These are phyloP conservation scores for Sinosuthora webbiana DNA, from an alignment of 2,113 vertebrate species.

Conservation along the genomic window DNA sequence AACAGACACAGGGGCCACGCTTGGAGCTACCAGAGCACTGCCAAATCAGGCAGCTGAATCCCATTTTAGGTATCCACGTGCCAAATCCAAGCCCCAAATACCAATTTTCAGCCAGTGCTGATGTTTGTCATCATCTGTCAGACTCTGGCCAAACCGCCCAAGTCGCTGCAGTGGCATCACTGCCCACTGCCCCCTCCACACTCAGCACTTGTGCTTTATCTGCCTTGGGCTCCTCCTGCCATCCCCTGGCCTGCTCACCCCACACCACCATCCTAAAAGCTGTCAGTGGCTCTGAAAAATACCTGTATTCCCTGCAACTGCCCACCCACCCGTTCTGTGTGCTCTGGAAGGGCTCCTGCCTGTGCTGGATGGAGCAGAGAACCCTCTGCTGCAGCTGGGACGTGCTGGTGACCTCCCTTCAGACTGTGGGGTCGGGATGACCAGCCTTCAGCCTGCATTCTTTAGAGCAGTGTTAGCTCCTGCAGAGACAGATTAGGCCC, in stretches of 20 bases:
- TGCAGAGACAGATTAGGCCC: neutral
- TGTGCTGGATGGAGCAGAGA: accelerated
- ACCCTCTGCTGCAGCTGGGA: accelerated
- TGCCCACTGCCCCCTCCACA: neutral
- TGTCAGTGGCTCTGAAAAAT: neutral
- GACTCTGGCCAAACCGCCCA: accelerated
- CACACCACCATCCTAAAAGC: neutral
- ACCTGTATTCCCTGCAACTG: accelerated
- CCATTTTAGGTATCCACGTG: neutral
- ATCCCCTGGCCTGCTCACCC: neutral
- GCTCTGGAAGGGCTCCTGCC: neutral
- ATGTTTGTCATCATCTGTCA: neutral
- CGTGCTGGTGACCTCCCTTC: neutral
- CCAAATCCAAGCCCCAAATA: neutral
- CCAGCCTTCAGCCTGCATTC: neutral
- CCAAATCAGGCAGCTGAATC: neutral
- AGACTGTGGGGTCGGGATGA: neutral
- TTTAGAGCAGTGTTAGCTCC: neutral
- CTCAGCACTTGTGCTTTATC: neutral
- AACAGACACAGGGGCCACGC: neutral
- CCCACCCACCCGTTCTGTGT: neutral
- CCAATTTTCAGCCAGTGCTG: neutral
- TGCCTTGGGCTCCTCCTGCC: neutral
- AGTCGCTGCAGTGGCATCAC: neutral
- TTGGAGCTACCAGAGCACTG: neutral